A percentile compares a stretch with the other conserved stretches of the same genome.
phyloP scores from a whole-genome alignment of 2,888 invertebrate species.

The Endotricha flammealis region DNA sequence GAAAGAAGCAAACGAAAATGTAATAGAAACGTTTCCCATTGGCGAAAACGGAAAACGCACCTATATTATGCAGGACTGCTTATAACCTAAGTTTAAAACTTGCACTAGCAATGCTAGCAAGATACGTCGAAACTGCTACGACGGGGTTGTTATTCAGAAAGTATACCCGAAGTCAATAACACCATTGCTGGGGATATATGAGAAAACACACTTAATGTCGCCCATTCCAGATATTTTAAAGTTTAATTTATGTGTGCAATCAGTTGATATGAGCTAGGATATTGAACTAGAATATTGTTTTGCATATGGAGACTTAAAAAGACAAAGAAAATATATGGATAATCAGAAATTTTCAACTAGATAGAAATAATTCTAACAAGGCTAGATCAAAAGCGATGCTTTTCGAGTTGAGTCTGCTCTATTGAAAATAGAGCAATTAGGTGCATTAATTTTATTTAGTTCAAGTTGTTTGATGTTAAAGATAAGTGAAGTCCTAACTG shows the following conservation, averaged over 20 bases:
- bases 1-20: not conserved
- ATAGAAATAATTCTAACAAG: too few species aligned
- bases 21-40: conserved; percentile 11
- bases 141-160: conserved; percentile 51
- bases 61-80: conserved; percentile 21
- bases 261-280: conserved; percentile 6
- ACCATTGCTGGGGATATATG: conserved; percentile 57
- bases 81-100: conserved; percentile 29
- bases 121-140: conserved; percentile 30
- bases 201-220: conserved; percentile 35
- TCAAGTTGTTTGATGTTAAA: too few species aligned
- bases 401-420: too few species aligned
- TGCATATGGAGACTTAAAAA: too few species aligned
- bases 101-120: conserved; percentile 27
- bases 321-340: too few species aligned
- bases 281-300: too few species aligned
- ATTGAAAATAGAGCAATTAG: too few species aligned
- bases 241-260: conserved; percentile 10
- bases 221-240: conserved; percentile 25
- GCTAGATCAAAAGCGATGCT: too few species aligned
- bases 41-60: conserved; percentile 12
- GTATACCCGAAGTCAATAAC: conserved; percentile 67
- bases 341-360: too few species aligned
- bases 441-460: too few species aligned
- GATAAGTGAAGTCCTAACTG: too few species aligned